phyloP scores from a whole-genome alignment of 2,797 vertebrate genomes.

The Varecia variegata region DNA sequence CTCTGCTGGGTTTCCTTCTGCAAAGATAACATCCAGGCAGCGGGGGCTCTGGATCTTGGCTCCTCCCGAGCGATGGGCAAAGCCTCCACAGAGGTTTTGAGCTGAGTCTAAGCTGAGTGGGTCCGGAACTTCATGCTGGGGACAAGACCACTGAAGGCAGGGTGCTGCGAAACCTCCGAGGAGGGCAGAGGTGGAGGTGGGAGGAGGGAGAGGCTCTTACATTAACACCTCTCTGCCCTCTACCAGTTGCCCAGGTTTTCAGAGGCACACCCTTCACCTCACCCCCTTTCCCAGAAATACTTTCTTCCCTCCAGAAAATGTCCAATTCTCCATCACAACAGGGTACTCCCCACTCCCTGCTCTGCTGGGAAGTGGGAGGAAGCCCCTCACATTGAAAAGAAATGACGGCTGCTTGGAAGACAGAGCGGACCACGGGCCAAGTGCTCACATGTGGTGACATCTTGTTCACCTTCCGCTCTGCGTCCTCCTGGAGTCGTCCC shows the following conservation, averaged over 20 bases:
- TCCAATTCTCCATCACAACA: neutral
- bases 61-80: neutral
- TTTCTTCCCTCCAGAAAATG: neutral
- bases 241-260: neutral
- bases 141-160: neutral
- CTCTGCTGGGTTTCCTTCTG: neutral
- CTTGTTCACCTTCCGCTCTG: neutral
- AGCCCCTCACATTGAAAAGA: neutral
- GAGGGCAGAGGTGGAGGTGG: neutral
- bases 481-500: fast-evolving
- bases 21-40: neutral
- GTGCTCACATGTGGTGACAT: neutral
- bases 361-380: neutral
- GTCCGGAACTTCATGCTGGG: neutral
- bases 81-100: neutral
- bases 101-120: neutral
- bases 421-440: fast-evolving
- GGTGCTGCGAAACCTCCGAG: neutral
- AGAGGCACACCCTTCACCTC: neutral
- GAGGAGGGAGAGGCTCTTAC: too few relatives aligned
- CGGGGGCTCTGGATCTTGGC: neutral
- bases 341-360: neutral
- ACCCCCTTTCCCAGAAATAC: neutral
- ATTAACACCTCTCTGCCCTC: neutral
- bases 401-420: neutral